A percentile compares a stretch with the other conserved stretches of the same genome.
These are phyloP conservation scores for Troglohyphantes excavatus DNA, from an alignment of 2,888 invertebrate genomes.

Conservation along the genomic window DNA sequence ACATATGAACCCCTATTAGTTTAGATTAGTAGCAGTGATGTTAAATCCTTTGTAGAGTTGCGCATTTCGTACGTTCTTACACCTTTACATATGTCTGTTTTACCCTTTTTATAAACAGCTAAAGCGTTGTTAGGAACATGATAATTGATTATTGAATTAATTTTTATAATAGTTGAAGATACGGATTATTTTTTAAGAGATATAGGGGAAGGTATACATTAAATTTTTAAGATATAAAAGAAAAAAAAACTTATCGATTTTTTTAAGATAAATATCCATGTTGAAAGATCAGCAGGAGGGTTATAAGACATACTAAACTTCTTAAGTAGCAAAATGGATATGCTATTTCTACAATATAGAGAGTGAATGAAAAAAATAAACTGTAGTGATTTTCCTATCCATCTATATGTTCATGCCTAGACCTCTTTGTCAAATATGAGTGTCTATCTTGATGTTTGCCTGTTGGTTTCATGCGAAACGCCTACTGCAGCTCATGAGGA, in stretches of 20 bases:
- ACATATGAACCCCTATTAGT: background rate
- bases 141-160: background rate
- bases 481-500: conserved; percentile 59
- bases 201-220: background rate
- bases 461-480: conserved; percentile 50
- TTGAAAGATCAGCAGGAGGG: conserved; percentile 61
- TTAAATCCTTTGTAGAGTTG: background rate
- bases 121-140: background rate
- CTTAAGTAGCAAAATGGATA: conserved; percentile 61
- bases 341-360: conserved; percentile 73
- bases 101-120: background rate
- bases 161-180: conserved; percentile 9
- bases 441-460: conserved; percentile 69
- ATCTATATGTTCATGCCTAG: conserved; percentile 73
- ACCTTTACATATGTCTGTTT: background rate
- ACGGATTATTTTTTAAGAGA: background rate
- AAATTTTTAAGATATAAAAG: background rate
- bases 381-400: conserved; percentile 62
- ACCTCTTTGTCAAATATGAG: conserved; percentile 54
- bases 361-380: conserved; percentile 66
- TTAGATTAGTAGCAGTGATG: background rate
- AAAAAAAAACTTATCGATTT: background rate
- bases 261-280: background rate
- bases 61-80: background rate
- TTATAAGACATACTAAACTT: conserved; percentile 45